Percentiles rank a stretch among this genome's conserved stretches.
Conservation (phyloP, 2,888 invertebrate genomes). For the Pherbina coryleti region DNA sequence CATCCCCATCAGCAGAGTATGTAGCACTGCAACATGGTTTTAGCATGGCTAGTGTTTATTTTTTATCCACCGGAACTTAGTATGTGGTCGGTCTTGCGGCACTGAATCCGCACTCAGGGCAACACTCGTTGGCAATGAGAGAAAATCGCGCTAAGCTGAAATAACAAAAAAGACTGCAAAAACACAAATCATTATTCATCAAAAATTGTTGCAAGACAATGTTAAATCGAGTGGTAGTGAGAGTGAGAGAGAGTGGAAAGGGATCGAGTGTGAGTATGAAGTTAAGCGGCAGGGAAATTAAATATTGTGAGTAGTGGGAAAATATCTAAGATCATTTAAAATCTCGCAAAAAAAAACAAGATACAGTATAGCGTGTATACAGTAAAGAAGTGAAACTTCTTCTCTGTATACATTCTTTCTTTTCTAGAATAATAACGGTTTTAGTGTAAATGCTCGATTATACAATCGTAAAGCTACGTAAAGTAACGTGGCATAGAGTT, state of each 20-base stretch:
- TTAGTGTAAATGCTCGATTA: too few relatives aligned
- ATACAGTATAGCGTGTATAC: too few relatives aligned
- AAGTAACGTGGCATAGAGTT: too few relatives aligned
- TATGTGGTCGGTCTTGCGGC: constrained; percentile 41
- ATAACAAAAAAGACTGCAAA: constrained; percentile 1
- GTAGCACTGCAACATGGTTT: not conserved
- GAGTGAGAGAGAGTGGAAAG: not conserved
- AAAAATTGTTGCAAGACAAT: not conserved
- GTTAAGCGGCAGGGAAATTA: constrained; percentile 25
- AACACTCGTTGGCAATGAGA: not conserved
- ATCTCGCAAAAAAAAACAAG: too few relatives aligned
- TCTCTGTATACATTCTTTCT: too few relatives aligned
- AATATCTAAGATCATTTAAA: not conserved
- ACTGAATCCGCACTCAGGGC: not conserved
- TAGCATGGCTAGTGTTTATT: not conserved
- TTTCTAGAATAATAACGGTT: too few relatives aligned
- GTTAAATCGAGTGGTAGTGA: not conserved
- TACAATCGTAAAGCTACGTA: too few relatives aligned
- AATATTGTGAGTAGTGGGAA: constrained; percentile 28
- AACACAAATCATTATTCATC: too few relatives aligned
- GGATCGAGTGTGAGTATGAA: constrained; percentile 12
- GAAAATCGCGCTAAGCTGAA: not conserved
- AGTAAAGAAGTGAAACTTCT: too few relatives aligned
- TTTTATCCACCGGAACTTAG: constrained; percentile 43
- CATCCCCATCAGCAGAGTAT: not conserved